phyloP scores from a whole-genome alignment of 2,888 invertebrate species.

The Sericinus montela region DNA sequence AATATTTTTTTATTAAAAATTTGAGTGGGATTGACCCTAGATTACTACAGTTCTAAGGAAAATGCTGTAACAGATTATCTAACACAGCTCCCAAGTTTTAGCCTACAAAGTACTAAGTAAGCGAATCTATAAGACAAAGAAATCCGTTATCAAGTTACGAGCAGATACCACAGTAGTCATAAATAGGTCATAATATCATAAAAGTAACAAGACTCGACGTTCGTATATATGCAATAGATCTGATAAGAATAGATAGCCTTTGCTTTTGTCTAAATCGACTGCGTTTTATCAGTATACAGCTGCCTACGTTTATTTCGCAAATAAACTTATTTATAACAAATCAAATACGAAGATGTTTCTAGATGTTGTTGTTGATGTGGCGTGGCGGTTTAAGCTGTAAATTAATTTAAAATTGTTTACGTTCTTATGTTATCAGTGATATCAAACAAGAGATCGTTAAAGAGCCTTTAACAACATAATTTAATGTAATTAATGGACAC shows the following conservation, averaged over 20 bases:
- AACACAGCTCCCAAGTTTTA: no score
- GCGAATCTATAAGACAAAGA: no score
- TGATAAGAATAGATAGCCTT: slow-evolving; percentile 1
- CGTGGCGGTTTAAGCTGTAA: not conserved
- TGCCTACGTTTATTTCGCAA: not conserved
- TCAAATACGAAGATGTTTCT: not conserved
- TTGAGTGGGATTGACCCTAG: no score
- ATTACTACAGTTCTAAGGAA: no score
- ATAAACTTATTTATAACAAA: slow-evolving; percentile 2
- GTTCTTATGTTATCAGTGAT: not conserved
- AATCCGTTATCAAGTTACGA: no score
- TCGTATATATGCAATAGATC: not conserved
- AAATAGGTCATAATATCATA: not conserved
- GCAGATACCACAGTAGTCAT: no score
- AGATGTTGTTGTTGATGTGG: not conserved
- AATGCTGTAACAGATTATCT: no score
- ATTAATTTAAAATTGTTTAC: not conserved
- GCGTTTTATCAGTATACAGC: slow-evolving; percentile 1
- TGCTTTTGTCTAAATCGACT: slow-evolving; percentile 1
- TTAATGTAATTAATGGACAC: not conserved
- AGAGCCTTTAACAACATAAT: not conserved
- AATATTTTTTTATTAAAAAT: no score
- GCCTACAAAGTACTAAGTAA: no score
- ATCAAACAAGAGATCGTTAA: not conserved
- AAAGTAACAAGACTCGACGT: not conserved